A percentile compares a stretch with the other conserved stretches of the same genome.
Evolutionary conservation across 2,888 invertebrate genomes (phyloP).

Genomic region (Ernsta delagoae): DNA sequence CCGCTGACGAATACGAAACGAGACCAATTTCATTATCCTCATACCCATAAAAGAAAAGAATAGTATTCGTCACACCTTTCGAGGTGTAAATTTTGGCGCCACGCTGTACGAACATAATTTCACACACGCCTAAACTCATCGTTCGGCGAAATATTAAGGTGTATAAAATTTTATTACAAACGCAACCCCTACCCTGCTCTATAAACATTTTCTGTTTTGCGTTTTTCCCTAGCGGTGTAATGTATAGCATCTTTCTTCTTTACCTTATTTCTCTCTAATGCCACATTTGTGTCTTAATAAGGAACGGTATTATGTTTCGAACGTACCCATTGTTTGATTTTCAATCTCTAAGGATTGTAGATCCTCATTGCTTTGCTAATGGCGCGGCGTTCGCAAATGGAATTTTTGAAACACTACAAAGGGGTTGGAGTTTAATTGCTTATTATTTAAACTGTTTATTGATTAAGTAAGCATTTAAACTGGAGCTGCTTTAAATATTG

Average conservation of each 20-base stretch:
- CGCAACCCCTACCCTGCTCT: constrained; percentile 75
- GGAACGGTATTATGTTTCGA: constrained; percentile 75
- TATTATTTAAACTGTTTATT: constrained; percentile 65
- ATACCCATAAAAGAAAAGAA: constrained; percentile 47
- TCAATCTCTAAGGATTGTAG: constrained; percentile 72
- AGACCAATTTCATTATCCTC: constrained; percentile 28
- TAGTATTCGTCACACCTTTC: constrained; percentile 49
- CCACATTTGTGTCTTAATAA: constrained; percentile 81
- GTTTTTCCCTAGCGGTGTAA: constrained; percentile 54
- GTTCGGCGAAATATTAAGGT: constrained; percentile 80
- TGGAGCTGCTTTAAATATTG: constrained; percentile 50
- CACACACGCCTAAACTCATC: constrained; percentile 80
- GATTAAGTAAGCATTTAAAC: constrained; percentile 46
- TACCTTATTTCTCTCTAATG: constrained; percentile 75
- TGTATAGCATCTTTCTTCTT: constrained; percentile 57
- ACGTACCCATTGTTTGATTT: constrained; percentile 76
- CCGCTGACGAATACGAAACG: constrained; percentile 32
- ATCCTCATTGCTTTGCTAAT: constrained; percentile 69
- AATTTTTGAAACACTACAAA: constrained; percentile 66
- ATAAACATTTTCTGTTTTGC: constrained; percentile 76
- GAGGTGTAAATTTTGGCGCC: constrained; percentile 67
- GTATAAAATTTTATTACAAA: constrained; percentile 82
- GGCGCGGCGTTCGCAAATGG: constrained; percentile 58
- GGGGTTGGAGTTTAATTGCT: constrained; percentile 56
- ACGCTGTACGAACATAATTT: constrained; percentile 71